A percentile compares a stretch with the other conserved stretches of the same genome.
Conservation (phyloP, 2,888 invertebrate species). For the Amblyjoppa fuscipennis region DNA sequence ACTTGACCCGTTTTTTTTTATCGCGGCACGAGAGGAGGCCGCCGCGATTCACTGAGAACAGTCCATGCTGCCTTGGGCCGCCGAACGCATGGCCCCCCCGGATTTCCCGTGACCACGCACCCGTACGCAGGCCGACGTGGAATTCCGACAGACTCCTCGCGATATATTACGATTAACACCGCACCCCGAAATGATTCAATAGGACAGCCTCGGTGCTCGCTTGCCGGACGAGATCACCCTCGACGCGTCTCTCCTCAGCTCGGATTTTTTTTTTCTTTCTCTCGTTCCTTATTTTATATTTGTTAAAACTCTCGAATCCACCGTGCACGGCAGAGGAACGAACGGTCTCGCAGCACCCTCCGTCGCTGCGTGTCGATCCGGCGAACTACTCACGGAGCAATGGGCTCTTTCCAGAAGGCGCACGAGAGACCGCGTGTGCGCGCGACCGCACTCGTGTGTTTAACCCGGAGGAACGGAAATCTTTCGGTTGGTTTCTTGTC, state of each 20-base stretch:
- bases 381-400: slow-evolving; percentile 60
- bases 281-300: neutral
- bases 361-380: slow-evolving; percentile 44
- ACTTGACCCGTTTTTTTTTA: slow-evolving; percentile 34
- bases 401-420: slow-evolving; percentile 59
- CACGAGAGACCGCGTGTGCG: slow-evolving; percentile 57
- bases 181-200: no score
- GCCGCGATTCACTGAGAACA: slow-evolving; percentile 66
- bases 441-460: slow-evolving; percentile 11
- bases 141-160: slow-evolving; percentile 9
- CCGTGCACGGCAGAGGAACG: slow-evolving; percentile 21
- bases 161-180: neutral
- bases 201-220: neutral
- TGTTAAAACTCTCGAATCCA: slow-evolving; percentile 8
- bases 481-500: neutral
- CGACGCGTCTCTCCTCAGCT: neutral
- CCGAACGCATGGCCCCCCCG: slow-evolving; percentile 74
- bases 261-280: neutral
- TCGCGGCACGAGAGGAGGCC: slow-evolving; percentile 64
- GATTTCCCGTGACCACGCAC: slow-evolving; percentile 59
- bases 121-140: slow-evolving; percentile 55
- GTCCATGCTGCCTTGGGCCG: slow-evolving; percentile 71
- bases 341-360: slow-evolving; percentile 19
- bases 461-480: neutral
- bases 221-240: neutral